These are phyloP conservation scores for Fukomys damarensis DNA, from an alignment of 2,113 vertebrate genomes.

Conservation along the genomic window DNA sequence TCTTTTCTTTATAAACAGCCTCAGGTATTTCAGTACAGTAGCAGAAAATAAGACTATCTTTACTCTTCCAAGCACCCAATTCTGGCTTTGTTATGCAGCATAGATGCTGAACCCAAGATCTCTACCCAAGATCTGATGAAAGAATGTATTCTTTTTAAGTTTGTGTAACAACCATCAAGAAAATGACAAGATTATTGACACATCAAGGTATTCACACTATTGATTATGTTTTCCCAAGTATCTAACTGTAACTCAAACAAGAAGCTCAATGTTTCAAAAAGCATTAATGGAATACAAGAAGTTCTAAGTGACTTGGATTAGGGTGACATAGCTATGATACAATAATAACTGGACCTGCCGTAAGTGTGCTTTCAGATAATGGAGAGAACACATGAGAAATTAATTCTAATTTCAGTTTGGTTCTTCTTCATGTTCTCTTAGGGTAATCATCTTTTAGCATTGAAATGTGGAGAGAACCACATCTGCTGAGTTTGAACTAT, in stretches of 20 bases:
- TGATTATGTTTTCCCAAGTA: not conserved
- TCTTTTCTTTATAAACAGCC: not conserved
- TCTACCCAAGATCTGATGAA: not conserved
- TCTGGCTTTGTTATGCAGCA: not conserved
- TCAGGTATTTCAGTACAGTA: not conserved
- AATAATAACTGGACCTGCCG: not conserved
- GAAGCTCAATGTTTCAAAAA: not conserved
- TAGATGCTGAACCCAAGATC: not conserved
- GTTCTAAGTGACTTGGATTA: not conserved
- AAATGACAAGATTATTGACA: not conserved
- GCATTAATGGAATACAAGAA: not conserved
- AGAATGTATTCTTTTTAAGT: not conserved
- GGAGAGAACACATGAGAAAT: not conserved
- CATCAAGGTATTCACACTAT: not conserved
- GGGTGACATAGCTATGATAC: not conserved
- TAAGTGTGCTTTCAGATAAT: not conserved
- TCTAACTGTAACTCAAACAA: not conserved
- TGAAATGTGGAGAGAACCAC: not conserved
- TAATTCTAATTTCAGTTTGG: not conserved
- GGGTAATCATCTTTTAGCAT: not conserved
- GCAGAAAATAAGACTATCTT: not conserved
- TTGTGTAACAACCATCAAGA: not conserved
- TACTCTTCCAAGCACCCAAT: not conserved
- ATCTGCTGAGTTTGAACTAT: not conserved
- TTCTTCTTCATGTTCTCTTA: not conserved